phyloP scores from a whole-genome alignment of 2,888 invertebrate species.

The Clanis bilineata region DNA sequence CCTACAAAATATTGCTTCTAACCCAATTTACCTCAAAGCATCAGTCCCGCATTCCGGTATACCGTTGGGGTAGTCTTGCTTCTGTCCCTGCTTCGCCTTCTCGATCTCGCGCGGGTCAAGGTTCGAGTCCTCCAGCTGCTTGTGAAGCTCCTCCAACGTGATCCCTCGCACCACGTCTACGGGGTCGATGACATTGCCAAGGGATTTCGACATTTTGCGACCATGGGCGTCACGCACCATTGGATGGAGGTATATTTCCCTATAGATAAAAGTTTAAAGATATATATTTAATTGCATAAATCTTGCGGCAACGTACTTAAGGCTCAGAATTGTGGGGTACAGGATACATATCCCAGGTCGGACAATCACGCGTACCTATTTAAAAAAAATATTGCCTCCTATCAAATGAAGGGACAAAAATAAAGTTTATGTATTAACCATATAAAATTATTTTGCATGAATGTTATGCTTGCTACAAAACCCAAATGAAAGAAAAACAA shows the following conservation, averaged over 20 bases:
- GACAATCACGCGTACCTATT: too few species aligned
- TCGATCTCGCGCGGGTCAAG: slow-evolving; percentile 92
- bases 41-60: slow-evolving; percentile 99
- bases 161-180: slow-evolving; percentile 96
- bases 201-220: slow-evolving; percentile 99
- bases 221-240: slow-evolving; percentile 99
- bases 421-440: too few species aligned
- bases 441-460: too few species aligned
- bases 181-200: slow-evolving; percentile 99
- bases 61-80: slow-evolving; percentile 92
- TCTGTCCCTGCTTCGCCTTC: slow-evolving; percentile 88
- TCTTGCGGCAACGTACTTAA: too few species aligned
- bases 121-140: slow-evolving; percentile 89
- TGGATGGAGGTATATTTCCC: slow-evolving; percentile 96
- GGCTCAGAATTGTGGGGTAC: too few species aligned
- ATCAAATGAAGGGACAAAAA: too few species aligned
- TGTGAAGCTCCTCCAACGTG: slow-evolving; percentile 89
- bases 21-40: slow-evolving; percentile 88
- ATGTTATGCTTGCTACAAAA: too few species aligned
- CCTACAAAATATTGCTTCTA: background rate
- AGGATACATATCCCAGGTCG: too few species aligned
- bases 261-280: slow-evolving; percentile 35
- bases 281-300: background rate
- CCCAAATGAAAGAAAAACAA: too few species aligned
- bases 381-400: too few species aligned